A percentile compares a stretch with the other conserved stretches of the same genome.
Evolutionary conservation across 2,888 invertebrate species (phyloP).

Genomic region (Platycnemis pennipes): DNA sequence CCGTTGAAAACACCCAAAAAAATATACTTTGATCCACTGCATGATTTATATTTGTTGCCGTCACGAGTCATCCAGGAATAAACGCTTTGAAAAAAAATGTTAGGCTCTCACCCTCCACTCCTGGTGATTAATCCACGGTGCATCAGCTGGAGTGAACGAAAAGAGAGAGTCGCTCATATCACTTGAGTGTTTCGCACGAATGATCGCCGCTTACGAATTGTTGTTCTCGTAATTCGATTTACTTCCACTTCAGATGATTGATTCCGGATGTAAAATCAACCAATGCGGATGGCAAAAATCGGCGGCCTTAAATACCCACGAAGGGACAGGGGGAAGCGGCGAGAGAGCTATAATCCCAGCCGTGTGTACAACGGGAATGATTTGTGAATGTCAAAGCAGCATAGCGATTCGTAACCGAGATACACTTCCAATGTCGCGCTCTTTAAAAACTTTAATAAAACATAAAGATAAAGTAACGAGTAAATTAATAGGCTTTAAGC

Average conservation of each 20-base stretch:
- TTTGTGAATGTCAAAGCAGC: not conserved
- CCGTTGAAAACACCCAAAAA: not conserved
- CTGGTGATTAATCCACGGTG: not conserved
- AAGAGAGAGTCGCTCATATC: not conserved
- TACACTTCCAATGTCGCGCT: too few species aligned
- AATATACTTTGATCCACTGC: not conserved
- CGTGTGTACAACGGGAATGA: not conserved
- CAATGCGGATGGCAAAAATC: not conserved
- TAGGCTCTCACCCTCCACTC: not conserved
- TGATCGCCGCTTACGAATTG: not conserved
- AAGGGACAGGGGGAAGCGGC: not conserved
- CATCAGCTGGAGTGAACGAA: not conserved
- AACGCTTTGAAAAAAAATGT: not conserved
- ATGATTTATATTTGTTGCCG: not conserved
- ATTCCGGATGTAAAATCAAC: not conserved
- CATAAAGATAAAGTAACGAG: too few species aligned
- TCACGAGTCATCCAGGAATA: not conserved
- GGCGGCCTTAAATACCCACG: not conserved
- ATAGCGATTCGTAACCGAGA: not conserved
- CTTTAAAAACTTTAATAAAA: too few species aligned
- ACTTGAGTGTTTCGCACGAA: not conserved
- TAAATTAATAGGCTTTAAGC: too few species aligned
- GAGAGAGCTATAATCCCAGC: not conserved
- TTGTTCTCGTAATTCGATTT: not conserved
- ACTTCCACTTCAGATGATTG: conserved; percentile 3